These are phyloP conservation scores for Mustelus asterias DNA, from an alignment of 2,113 vertebrate genomes.

Conservation along the genomic window DNA sequence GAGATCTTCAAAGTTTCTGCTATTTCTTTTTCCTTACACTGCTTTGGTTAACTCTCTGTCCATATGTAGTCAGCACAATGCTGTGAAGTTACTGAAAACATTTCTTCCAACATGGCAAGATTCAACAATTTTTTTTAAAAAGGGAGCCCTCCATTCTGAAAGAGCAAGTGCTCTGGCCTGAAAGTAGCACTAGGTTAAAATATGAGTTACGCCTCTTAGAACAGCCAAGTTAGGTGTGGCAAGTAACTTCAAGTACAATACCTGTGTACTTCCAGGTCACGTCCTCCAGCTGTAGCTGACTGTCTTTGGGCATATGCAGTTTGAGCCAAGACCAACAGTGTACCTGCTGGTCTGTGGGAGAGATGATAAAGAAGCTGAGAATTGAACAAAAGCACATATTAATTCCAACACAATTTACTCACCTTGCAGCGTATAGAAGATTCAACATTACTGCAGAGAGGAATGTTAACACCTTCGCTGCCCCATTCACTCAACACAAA, in stretches of 20 bases:
- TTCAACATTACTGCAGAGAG: neutral
- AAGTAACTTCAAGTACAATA: constrained; percentile 42
- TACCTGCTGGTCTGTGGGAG: constrained; percentile 93
- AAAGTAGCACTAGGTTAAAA: neutral
- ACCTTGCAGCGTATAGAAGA: neutral
- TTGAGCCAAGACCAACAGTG: constrained; percentile 96
- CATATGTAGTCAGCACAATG: neutral
- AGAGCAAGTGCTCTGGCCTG: neutral
- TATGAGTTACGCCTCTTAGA: neutral
- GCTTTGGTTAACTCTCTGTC: neutral
- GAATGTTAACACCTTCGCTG: neutral
- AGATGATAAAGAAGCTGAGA: constrained; percentile 93
- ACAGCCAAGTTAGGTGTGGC: neutral
- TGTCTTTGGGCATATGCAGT: constrained; percentile 76
- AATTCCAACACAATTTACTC: neutral
- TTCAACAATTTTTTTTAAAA: neutral
- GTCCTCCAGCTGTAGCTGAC: constrained; percentile 77
- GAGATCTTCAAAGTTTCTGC: neutral
- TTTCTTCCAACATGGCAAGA: neutral
- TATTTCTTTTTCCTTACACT: neutral
- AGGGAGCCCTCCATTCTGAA: neutral
- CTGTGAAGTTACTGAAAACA: neutral
- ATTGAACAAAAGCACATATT: constrained; percentile 32
- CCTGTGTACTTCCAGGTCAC: constrained; percentile 98
- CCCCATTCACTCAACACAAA: neutral